phyloP scores from a whole-genome alignment of 2,113 vertebrate species.

The Elephas maximus region DNA sequence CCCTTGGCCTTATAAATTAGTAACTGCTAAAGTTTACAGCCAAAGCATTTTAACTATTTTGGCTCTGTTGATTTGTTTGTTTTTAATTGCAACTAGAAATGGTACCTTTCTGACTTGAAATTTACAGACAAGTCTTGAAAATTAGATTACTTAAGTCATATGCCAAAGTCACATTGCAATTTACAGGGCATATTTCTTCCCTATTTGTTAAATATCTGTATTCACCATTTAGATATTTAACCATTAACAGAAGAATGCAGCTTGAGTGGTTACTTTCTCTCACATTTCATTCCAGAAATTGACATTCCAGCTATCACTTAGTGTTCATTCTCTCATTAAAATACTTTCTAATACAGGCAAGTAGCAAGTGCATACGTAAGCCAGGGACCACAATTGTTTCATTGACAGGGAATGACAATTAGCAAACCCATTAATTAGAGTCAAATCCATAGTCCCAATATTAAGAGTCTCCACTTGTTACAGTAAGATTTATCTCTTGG shows the following conservation, averaged over 20 bases:
- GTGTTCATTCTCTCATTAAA: constrained; percentile 73
- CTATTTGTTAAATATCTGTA: constrained; percentile 19
- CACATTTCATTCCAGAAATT: constrained; percentile 81
- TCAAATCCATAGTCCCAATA: not conserved
- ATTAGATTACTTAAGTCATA: constrained; percentile 71
- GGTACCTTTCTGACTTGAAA: constrained; percentile 42
- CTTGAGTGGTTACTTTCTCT: constrained; percentile 82
- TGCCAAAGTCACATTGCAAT: constrained; percentile 78
- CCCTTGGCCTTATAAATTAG: constrained; percentile 69
- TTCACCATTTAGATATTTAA: constrained; percentile 74
- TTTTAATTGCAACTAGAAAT: constrained; percentile 68
- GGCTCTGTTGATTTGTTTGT: not conserved
- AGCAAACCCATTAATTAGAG: constrained; percentile 10
- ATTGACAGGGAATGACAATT: not conserved
- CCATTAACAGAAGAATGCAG: constrained; percentile 81
- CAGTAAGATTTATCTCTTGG: not conserved
- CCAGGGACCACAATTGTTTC: constrained; percentile 27
- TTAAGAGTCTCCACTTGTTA: not conserved
- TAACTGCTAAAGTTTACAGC: constrained; percentile 46
- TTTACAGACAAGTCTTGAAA: constrained; percentile 45
- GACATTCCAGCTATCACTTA: constrained; percentile 78
- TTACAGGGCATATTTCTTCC: constrained; percentile 76
- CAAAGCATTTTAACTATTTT: constrained; percentile 38
- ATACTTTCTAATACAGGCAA: constrained; percentile 69
- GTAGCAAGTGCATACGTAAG: constrained; percentile 35